Evolutionary conservation across 2,888 invertebrate species (phyloP), one percentile per base, ranked within the genome.

Genomic region (Carabus problematicus): DNA sequence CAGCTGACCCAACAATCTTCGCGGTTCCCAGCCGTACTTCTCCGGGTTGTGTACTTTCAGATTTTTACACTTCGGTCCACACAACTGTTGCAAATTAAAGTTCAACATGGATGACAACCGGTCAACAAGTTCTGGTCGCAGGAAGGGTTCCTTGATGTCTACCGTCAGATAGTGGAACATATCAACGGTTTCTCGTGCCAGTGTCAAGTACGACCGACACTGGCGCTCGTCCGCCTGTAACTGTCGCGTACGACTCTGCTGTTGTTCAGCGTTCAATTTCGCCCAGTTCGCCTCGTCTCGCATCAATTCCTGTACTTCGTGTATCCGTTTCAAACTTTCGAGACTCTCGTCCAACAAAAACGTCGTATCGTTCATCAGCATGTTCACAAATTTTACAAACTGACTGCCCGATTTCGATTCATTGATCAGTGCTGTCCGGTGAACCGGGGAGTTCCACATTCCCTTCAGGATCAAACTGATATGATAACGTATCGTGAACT

Each of bases 361-460:
- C 63, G 97, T 98, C 18, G 97, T 98, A 81, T 98, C 98, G 79
- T 98, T 98, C 95, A 98, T 98, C 74, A 98, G 83, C 97, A 98
- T 95, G 82, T 98, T 98, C 74, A 97, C 90, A 80, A 98, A 98
- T 76, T 96, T 94, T 7, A 98, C 96, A 82, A 98, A 98, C 81
- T 96, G 95, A 72, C 91, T 93, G 19, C 95, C 95, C 70, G 89
- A 91, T 71, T 92, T 91, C 12, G 98, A 97, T 82, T 97, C 97
- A 74, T 92, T 91, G 71, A 97, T 90, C 75, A 98, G 91, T 16
- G 94, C 92, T 80, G 91, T 86, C 70, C 91, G 87, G 78, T 98
- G 98, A 54, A 93, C 87, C 11, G 93, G 91, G 77, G 93, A 92
- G 70, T 91, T 91, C 98, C 98, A 98, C 91, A 99, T 92, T 61